These are phyloP conservation scores for Euglossa dilemma DNA, from an alignment of 1,140 invertebrate genomes.

Conservation along the genomic window DNA sequence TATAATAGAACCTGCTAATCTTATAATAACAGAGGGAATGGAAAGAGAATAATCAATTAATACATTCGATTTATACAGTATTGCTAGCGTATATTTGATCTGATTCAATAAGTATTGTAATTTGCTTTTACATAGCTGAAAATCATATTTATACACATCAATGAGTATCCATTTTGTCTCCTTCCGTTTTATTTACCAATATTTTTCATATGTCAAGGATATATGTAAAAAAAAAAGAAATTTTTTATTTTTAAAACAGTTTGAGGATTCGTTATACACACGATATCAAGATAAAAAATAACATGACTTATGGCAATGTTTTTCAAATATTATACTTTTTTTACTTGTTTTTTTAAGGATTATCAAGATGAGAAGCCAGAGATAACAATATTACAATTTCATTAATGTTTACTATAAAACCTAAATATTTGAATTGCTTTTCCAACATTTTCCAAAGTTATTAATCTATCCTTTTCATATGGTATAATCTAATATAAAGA, in stretches of 20 bases:
- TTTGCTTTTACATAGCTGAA: not conserved
- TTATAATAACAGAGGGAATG: conserved; percentile 7
- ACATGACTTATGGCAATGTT: not conserved
- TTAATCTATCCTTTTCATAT: not conserved
- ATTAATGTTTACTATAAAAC: not conserved
- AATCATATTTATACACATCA: conserved; percentile 11
- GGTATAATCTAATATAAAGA: not conserved
- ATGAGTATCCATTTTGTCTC: not conserved
- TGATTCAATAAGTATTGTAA: not conserved
- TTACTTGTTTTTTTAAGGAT: too few relatives aligned
- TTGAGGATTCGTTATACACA: not conserved
- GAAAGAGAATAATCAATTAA: conserved; percentile 2
- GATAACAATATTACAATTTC: conserved; percentile 3
- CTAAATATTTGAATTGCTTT: not conserved
- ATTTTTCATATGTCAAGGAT: not conserved
- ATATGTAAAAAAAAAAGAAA: not conserved
- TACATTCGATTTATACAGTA: not conserved
- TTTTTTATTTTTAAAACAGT: not conserved
- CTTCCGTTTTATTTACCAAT: not conserved
- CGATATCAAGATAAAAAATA: not conserved
- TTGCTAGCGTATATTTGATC: not conserved
- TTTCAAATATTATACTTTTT: too few relatives aligned
- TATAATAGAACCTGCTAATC: conserved; percentile 23
- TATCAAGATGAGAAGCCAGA: not conserved
- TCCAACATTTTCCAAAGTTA: not conserved